Evolutionary conservation across 2,888 invertebrate genomes (phyloP).

Genomic region (Phortica magna): DNA sequence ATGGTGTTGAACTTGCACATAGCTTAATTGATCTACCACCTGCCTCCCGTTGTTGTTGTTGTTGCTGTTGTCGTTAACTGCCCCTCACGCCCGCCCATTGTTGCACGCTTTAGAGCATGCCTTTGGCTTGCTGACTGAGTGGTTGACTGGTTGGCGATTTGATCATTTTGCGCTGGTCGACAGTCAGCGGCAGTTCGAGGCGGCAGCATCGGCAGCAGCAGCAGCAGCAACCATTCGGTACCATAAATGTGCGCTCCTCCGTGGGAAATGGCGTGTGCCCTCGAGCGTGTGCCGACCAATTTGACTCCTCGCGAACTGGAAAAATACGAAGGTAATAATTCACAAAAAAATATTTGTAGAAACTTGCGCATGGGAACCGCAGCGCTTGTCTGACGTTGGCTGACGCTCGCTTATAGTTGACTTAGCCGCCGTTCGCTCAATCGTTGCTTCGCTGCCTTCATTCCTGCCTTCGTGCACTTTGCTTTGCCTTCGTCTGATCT

Average conservation of each 20-base stretch:
- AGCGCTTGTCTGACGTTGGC: conserved; percentile 46
- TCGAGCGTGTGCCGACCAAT: conserved; percentile 82
- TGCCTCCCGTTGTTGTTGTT: conserved; percentile 52
- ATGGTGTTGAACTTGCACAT: conserved; percentile 44
- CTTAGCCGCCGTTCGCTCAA: conserved; percentile 24
- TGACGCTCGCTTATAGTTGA: conserved; percentile 48
- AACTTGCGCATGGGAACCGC: conserved; percentile 78
- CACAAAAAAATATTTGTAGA: conserved; percentile 76
- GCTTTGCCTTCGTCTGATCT: neutral
- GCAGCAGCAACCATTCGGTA: conserved; percentile 32
- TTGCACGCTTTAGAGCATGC: neutral
- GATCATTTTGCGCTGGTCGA: conserved; percentile 54
- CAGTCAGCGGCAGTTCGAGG: conserved; percentile 30
- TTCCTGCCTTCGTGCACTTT: neutral
- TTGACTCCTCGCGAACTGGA: conserved; percentile 78
- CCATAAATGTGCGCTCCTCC: conserved; percentile 76
- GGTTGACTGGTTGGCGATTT: conserved; percentile 43
- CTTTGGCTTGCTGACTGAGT: conserved; percentile 24
- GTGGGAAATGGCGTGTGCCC: conserved; percentile 82
- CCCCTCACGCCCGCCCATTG: conserved; percentile 4
- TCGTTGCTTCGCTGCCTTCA: neutral
- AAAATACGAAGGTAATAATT: conserved; percentile 79
- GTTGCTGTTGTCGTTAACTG: conserved; percentile 36
- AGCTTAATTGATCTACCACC: conserved; percentile 64
- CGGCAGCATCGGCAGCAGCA: conserved; percentile 22